Evolutionary conservation across 2,113 vertebrate genomes (phyloP).

Genomic region (Hyla sarda): DNA sequence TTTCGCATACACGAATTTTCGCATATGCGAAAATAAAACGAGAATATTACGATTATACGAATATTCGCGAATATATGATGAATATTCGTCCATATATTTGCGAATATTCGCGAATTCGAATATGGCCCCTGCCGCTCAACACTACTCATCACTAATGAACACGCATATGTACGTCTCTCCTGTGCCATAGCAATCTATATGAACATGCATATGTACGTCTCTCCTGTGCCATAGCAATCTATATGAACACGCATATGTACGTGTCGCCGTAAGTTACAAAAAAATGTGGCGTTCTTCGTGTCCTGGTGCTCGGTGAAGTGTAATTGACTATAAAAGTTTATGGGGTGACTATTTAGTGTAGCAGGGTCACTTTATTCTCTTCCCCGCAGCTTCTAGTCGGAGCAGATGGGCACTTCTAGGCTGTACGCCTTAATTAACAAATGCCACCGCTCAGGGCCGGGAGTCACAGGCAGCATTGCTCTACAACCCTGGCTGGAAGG

Average conservation of each 20-base stretch:
- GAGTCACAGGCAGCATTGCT: constrained; percentile 22
- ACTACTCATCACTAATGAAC: no score
- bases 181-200: background rate
- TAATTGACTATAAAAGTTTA: background rate
- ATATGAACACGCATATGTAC: background rate
- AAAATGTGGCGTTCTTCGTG: no score
- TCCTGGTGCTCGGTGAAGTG: background rate
- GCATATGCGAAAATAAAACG: no score
- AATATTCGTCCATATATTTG: no score
- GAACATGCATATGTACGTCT: background rate
- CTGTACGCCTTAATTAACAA: constrained; percentile 67
- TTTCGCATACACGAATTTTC: no score
- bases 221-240: no score
- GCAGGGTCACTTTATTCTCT: constrained; percentile 1
- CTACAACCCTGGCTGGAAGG: constrained; percentile 31
- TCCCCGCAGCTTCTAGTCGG: constrained; percentile 53
- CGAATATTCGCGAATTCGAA: no score
- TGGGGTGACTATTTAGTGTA: background rate
- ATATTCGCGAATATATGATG: no score
- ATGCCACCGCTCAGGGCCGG: constrained; percentile 44
- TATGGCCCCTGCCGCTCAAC: no score
- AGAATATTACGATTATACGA: no score
- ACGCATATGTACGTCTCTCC: no score
- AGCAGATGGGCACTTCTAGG: constrained; percentile 66
- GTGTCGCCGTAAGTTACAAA: background rate